These are phyloP conservation scores for Proteles cristata DNA, from an alignment of 2,113 vertebrate genomes.

Conservation along the genomic window DNA sequence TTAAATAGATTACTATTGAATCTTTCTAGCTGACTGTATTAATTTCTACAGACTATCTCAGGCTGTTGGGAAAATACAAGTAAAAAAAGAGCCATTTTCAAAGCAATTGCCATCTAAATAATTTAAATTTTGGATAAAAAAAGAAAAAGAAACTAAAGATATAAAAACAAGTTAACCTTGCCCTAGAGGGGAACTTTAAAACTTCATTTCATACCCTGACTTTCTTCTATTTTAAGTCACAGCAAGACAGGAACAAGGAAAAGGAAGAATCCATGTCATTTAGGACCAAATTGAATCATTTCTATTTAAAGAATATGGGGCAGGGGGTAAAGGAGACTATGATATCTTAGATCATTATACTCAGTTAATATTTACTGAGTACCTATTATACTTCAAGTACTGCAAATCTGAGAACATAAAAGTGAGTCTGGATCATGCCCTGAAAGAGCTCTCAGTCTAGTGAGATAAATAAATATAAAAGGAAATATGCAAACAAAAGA, in stretches of 20 bases:
- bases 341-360: not conserved
- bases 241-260: not conserved
- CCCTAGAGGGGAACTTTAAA: not conserved
- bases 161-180: not conserved
- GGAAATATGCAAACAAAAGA: not conserved
- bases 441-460: not conserved
- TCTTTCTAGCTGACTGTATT: not conserved
- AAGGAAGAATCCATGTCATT: not conserved
- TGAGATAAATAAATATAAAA: not conserved
- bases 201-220: not conserved
- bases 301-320: not conserved
- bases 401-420: not conserved
- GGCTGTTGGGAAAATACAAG: not conserved
- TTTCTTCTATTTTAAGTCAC: constrained; percentile 16
- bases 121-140: not conserved
- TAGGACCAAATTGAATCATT: not conserved
- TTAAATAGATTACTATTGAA: not conserved
- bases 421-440: not conserved
- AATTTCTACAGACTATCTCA: not conserved
- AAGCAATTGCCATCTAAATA: not conserved
- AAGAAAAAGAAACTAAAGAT: not conserved
- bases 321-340: no score
- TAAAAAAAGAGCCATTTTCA: not conserved
- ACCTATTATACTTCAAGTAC: not conserved
- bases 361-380: not conserved